A percentile compares a stretch with the other conserved stretches of the same genome.
Evolutionary conservation across 2,888 invertebrate species (phyloP).

Genomic region (Sphaerophoria taeniata): DNA sequence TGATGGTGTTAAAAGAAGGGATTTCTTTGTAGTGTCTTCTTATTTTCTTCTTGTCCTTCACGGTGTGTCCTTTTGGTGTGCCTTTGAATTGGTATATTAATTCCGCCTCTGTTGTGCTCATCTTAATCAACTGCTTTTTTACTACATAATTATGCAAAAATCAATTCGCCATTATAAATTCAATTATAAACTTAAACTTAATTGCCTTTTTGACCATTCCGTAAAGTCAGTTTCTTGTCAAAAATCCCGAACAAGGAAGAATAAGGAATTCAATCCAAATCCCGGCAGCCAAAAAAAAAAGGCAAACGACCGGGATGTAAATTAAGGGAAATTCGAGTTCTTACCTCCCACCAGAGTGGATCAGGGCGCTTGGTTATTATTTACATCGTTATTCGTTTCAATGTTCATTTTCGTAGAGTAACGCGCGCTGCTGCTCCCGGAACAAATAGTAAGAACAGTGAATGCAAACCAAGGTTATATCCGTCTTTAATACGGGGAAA

Average conservation of each 20-base stretch:
- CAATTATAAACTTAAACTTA: slow-evolving; percentile 61
- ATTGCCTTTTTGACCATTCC: slow-evolving; percentile 1
- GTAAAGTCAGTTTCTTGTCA: slow-evolving; percentile 6
- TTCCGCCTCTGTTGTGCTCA: background rate
- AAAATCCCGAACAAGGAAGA: background rate
- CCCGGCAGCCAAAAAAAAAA: background rate
- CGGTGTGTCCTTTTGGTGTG: background rate
- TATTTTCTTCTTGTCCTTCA: slow-evolving; percentile 7
- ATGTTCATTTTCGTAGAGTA: background rate
- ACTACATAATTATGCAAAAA: slow-evolving; percentile 34
- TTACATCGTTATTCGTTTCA: background rate
- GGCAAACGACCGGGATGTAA: background rate
- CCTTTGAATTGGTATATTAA: too few species aligned
- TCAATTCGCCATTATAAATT: slow-evolving; percentile 42
- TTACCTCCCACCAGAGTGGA: background rate
- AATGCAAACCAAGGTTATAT: background rate
- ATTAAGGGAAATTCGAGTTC: slow-evolving; percentile 4
- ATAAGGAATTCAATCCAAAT: background rate
- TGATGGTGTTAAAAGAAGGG: slow-evolving; percentile 33
- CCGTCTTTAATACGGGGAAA: background rate
- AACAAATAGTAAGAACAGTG: background rate
- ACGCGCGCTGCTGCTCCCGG: background rate
- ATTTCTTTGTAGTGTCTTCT: slow-evolving; percentile 8
- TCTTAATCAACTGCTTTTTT: slow-evolving; percentile 14
- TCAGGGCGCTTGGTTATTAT: background rate